These are phyloP conservation scores for Porites lutea DNA, from an alignment of 64 coral and sea anemone genomes.

Conservation along the genomic window DNA sequence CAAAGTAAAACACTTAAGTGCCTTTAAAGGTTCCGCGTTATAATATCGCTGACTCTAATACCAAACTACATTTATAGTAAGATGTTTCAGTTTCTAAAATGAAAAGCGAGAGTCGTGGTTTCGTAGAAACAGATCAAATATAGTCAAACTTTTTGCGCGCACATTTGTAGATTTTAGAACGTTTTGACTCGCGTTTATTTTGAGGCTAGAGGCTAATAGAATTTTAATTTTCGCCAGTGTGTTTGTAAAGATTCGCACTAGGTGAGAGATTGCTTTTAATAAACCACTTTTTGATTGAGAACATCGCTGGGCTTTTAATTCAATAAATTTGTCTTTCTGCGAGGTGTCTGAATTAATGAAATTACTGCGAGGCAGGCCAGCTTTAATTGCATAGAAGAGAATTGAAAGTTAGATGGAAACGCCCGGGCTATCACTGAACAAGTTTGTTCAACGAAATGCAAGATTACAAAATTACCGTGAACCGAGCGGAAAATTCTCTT, in stretches of 20 bases:
- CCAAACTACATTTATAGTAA: not conserved
- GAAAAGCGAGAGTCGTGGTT: not conserved
- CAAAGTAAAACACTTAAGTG: constrained; percentile 19
- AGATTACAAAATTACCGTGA: constrained; percentile 45
- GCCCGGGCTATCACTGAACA: not conserved
- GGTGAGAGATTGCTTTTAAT: constrained; percentile 79
- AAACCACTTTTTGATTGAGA: constrained; percentile 80
- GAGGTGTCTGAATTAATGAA: constrained; percentile 86
- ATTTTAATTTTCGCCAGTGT: constrained; percentile 83
- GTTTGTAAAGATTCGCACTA: constrained; percentile 74
- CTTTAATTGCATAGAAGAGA: constrained; percentile 50
- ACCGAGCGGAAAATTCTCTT: constrained; percentile 32
- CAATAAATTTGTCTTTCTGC: constrained; percentile 62
- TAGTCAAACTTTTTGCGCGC: not conserved
- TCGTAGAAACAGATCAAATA: constrained; percentile 20
- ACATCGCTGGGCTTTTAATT: constrained; percentile 74
- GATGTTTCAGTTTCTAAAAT: not conserved
- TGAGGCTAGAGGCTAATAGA: constrained; percentile 76
- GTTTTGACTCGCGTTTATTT: constrained; percentile 57
- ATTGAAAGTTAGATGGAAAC: constrained; percentile 5
- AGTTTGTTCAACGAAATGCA: constrained; percentile 50
- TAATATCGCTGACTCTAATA: not conserved
- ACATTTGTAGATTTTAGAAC: constrained; percentile 50
- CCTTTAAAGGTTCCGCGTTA: not conserved
- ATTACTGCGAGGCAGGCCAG: constrained; percentile 64